phyloP scores from a whole-genome alignment of 2,113 vertebrate species.

The Plectropomus leopardus region DNA sequence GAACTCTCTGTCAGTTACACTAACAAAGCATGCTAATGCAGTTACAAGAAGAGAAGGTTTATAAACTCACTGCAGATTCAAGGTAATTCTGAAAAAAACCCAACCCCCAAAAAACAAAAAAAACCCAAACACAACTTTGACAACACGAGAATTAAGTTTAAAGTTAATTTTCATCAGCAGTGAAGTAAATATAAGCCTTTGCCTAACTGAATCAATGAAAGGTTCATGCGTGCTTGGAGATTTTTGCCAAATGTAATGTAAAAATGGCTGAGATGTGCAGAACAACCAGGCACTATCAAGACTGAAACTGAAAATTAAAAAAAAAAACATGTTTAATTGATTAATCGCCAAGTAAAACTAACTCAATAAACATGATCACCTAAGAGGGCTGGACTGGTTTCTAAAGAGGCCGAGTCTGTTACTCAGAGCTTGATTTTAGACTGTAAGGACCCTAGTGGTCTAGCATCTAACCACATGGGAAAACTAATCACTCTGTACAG shows the following conservation, averaged over 20 bases:
- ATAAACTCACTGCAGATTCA: not conserved
- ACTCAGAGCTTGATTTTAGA: conserved; percentile 26
- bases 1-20: not conserved
- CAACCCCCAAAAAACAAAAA: no score
- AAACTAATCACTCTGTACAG: conserved; percentile 29
- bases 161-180: not conserved
- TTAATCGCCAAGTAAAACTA: not conserved
- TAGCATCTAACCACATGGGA: conserved; percentile 30
- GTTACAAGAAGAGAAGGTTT: not conserved
- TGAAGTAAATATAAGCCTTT: no score
- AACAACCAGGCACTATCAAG: not conserved
- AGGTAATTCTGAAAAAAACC: not conserved
- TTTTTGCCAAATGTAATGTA: not conserved
- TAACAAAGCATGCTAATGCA: not conserved
- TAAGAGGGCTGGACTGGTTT: conserved; percentile 6
- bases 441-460: conserved; percentile 2
- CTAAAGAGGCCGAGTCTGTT: not conserved
- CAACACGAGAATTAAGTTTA: not conserved
- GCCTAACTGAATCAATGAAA: not conserved
- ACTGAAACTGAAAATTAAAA: not conserved
- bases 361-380: conserved; percentile 40
- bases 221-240: not conserved
- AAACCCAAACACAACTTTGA: not conserved
- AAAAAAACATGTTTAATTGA: not conserved
- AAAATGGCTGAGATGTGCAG: not conserved